Evolutionary conservation across 2,113 vertebrate species (phyloP), one percentile per base, ranked within the genome.

Genomic region (Podiceps cristatus): DNA sequence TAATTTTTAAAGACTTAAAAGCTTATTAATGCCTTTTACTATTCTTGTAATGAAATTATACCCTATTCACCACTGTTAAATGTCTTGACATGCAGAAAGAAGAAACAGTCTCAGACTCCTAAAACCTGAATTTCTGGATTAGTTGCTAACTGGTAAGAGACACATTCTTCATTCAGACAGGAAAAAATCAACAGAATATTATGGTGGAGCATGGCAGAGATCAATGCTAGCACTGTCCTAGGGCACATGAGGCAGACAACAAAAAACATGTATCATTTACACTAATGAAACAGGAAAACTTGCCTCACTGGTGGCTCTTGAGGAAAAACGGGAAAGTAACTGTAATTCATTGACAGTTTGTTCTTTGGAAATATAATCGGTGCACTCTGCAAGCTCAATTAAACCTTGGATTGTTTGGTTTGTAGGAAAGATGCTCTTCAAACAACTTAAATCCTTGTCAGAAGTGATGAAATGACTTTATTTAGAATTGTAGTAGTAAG

Each of bases 91-190:
- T 6, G 6, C 40, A 88, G 79, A 94, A 89, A 74, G 49, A 83
- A 91, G 71, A 59, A 88, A 73, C 10, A 19, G 45, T 31, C n/a
- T 90, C 42, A 42, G 29, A 44, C 28, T 86, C 74, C 71, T 81
- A 67, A 95, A 93, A 71, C 49, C 37, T 94, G 72, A 84, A 60
- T 86, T 95, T 96, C 72, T 80, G 83, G 67, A 77, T 92, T 76
- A 63, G 16, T 84, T 86, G n/a, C 28, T 71, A 29, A 62, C 15
- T 78, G 23, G 45, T 67, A 85, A 58, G n/a, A 53, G 27, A 33
- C 69, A 62, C 8, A n/a, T 92, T 9, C 7, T 89, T 84, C 15
- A 33, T 68, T 91, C n/a, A 76, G 49, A 76, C 24, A 0, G 6
- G 45, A 55, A 83, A 92, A 82, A 95, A 56, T 27, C 50, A 64